These are phyloP conservation scores for Helobdella robusta DNA, from an alignment of 2,888 invertebrate genomes.

Conservation along the genomic window DNA sequence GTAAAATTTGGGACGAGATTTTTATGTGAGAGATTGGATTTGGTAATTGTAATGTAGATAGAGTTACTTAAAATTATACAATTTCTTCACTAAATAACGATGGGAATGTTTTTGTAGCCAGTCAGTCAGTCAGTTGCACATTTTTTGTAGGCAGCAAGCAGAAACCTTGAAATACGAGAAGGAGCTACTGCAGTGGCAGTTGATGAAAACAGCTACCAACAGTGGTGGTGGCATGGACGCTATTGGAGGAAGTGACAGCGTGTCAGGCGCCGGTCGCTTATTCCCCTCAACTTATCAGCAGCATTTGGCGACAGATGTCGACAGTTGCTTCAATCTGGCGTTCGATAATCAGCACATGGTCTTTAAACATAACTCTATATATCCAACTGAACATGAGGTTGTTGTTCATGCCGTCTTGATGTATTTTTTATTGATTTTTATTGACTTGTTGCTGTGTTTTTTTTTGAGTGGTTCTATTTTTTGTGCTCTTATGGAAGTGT, in stretches of 20 bases:
- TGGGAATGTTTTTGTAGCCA: neutral
- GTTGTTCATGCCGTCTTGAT: no score
- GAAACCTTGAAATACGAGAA: slow-evolving; percentile 26
- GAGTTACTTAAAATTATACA: no score
- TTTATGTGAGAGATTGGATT: no score
- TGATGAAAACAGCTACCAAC: slow-evolving; percentile 16
- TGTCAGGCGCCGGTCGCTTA: neutral
- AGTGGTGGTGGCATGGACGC: neutral
- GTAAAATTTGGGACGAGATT: no score
- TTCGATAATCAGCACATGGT: slow-evolving; percentile 15
- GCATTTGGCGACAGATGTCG: neutral
- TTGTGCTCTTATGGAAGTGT: no score
- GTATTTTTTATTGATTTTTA: no score
- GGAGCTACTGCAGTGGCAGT: slow-evolving; percentile 27
- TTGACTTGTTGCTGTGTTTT: no score
- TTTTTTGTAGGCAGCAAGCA: slow-evolving; percentile 19
- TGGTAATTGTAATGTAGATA: no score
- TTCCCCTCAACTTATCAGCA: no score
- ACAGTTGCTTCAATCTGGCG: neutral
- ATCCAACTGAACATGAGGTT: slow-evolving; percentile 11
- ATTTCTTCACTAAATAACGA: no score
- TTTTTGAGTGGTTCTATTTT: no score
- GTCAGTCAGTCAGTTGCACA: neutral
- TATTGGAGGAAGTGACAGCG: neutral
- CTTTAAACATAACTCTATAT: slow-evolving; percentile 6